Conservation (phyloP, 2,113 vertebrate species). For the Cnemophilus loriae region DNA sequence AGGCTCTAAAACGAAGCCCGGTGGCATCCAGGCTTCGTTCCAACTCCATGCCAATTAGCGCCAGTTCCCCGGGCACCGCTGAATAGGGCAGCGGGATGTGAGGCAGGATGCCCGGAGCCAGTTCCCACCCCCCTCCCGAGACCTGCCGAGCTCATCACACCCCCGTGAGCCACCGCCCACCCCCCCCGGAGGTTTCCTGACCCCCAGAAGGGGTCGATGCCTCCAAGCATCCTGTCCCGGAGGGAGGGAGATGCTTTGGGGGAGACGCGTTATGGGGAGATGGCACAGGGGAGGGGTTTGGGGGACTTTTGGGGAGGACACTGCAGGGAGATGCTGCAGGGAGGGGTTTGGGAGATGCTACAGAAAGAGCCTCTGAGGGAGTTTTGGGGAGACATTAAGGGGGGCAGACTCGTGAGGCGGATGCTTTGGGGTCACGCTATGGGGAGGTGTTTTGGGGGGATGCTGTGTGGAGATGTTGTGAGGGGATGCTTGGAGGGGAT, state of each 20-base stretch:
- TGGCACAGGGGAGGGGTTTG: too few relatives aligned
- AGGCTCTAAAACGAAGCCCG: neutral
- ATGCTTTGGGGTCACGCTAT: neutral
- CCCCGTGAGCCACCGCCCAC: neutral
- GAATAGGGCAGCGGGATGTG: constrained; percentile 15
- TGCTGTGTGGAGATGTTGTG: too few relatives aligned
- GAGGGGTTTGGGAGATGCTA: neutral
- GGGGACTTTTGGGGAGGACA: neutral
- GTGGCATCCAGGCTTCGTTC: neutral
- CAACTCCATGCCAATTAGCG: constrained; percentile 36
- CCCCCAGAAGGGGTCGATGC: neutral
- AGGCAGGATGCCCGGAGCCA: constrained; percentile 1
- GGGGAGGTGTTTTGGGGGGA: neutral
- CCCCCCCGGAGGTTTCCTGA: neutral
- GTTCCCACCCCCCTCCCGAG: neutral
- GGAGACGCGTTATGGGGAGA: neutral
- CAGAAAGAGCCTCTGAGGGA: neutral
- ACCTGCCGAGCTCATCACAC: neutral
- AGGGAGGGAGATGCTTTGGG: neutral
- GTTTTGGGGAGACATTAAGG: neutral
- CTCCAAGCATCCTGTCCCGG: neutral
- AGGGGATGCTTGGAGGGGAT: too few relatives aligned
- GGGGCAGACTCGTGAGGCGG: neutral
- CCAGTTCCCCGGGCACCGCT: neutral
- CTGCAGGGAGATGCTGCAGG: neutral